Percentiles rank a stretch among this genome's conserved stretches.
Evolutionary conservation across 92 coral and sea anemone genomes (phyloP).

Genomic region (Actinostola sp.): DNA sequence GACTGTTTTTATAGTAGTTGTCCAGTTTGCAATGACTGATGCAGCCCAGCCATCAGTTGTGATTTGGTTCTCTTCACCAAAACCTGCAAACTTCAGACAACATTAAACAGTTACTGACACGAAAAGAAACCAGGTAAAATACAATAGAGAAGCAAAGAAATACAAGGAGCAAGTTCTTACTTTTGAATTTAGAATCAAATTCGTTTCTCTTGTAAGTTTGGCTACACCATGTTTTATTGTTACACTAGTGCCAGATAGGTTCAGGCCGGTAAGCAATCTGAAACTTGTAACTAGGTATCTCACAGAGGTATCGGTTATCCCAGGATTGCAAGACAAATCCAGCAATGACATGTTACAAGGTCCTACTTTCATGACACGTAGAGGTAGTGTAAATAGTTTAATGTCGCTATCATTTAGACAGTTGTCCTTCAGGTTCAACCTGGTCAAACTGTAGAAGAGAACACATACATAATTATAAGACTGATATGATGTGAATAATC

Average conservation of each 20-base stretch:
- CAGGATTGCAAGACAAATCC: conserved; percentile 81
- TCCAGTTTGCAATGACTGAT: conserved; percentile 53
- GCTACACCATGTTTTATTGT: conserved; percentile 58
- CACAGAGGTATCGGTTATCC: conserved; percentile 58
- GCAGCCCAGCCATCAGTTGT: conserved; percentile 81
- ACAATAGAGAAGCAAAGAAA: neutral
- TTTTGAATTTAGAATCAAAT: conserved; percentile 47
- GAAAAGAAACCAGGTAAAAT: neutral
- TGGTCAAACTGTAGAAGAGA: conserved; percentile 45
- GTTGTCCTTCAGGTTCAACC: conserved; percentile 82
- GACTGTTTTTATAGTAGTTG: conserved; percentile 9
- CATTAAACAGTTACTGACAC: too few relatives aligned
- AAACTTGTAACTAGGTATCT: conserved; percentile 63
- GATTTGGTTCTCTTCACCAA: conserved; percentile 29
- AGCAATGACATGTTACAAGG: conserved; percentile 57
- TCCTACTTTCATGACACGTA: conserved; percentile 73
- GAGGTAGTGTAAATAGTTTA: conserved; percentile 70
- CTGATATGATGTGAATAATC: too few relatives aligned
- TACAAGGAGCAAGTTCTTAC: conserved; percentile 39
- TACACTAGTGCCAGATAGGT: conserved; percentile 83
- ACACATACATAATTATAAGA: neutral
- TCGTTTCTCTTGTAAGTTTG: conserved; percentile 44
- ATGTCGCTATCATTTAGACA: conserved; percentile 81
- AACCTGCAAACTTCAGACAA: conserved; percentile 55
- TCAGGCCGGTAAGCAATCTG: conserved; percentile 64